These are phyloP conservation scores for Brachionus plicatilis DNA, from an alignment of 1,140 invertebrate species.

Conservation along the genomic window DNA sequence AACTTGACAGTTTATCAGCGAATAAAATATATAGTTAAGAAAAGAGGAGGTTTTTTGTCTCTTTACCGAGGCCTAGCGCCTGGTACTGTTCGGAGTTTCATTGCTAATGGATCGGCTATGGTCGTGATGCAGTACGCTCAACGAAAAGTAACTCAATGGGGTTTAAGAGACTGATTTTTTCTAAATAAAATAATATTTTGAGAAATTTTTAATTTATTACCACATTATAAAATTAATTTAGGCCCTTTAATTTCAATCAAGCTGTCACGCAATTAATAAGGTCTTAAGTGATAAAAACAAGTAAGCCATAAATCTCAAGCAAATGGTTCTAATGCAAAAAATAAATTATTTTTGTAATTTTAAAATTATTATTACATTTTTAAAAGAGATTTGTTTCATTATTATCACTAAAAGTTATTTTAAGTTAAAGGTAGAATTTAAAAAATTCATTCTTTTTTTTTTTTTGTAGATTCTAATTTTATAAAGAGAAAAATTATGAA, in stretches of 20 bases:
- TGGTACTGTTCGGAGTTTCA: conserved; percentile 49
- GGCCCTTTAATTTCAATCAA: background rate
- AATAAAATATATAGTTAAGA: conserved; percentile 45
- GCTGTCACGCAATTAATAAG: background rate
- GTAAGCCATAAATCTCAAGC: background rate
- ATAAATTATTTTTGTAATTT: background rate
- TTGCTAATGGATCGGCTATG: conserved; percentile 51
- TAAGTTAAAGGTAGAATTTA: background rate
- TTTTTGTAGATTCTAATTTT: background rate
- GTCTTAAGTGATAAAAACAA: background rate
- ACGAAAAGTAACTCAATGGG: conserved; percentile 48
- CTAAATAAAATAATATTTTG: background rate
- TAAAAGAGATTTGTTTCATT: background rate
- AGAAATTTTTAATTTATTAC: background rate
- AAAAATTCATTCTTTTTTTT: background rate
- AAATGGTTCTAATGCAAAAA: background rate
- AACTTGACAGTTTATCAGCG: conserved; percentile 45
- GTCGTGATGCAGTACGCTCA: conserved; percentile 51
- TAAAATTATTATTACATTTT: background rate
- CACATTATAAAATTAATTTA: background rate
- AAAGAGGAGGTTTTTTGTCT: conserved; percentile 48
- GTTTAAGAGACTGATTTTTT: conserved; percentile 43
- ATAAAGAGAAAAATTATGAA: background rate
- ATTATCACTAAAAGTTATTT: background rate
- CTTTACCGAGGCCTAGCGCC: conserved; percentile 48